Evolutionary conservation across 2,888 invertebrate genomes (phyloP), one percentile per base, ranked within the genome.

Genomic region (Dryadula phaetusa): DNA sequence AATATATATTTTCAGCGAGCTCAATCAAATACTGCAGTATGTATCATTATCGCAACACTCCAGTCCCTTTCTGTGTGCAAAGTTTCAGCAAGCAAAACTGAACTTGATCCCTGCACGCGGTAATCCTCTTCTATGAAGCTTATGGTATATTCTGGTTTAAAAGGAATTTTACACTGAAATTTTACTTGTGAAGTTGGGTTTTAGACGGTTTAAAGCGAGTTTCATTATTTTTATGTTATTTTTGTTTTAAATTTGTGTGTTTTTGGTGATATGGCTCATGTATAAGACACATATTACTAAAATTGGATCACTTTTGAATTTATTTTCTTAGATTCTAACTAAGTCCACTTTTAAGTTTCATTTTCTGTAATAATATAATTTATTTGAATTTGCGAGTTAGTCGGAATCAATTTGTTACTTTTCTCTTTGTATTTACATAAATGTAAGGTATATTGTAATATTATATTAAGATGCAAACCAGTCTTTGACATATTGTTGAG

Each of bases 71-170:
- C 18, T 58, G 64, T 47, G 62, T 16, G 40, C 28, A 62, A 62
- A 62, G 40, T 58, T 37, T 46, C 37, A 52, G 28, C 28, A 42
- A 53, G 20, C 52, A 40, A 64, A 64, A 52, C 34, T 56, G 8
- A 54, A 54, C 18, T 47, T 28, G 56, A 58, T 64, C 46, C 47
- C 40, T 64, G 64, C 56, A 49, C 18, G 25, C 64, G 18, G 58
- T 64, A 56, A 64, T 64, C 64, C 58, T 34, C 40, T 37, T 34
- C 46, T 25, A 25, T 56, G 46, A 54, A 46, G 47, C 56, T 64
- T 64, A 64, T 47, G 37, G 37, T 18, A 56, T 64, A 25, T 28
- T 42, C 40, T 46, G 12, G 4, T 32, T 8, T 28, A 46, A 25
- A 28, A 44, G 28, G 60, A 18, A 44, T 46, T 58, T 58, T 18